These are phyloP conservation scores for Drosophila siamana DNA, from an alignment of 2,888 invertebrate species.

Conservation along the genomic window DNA sequence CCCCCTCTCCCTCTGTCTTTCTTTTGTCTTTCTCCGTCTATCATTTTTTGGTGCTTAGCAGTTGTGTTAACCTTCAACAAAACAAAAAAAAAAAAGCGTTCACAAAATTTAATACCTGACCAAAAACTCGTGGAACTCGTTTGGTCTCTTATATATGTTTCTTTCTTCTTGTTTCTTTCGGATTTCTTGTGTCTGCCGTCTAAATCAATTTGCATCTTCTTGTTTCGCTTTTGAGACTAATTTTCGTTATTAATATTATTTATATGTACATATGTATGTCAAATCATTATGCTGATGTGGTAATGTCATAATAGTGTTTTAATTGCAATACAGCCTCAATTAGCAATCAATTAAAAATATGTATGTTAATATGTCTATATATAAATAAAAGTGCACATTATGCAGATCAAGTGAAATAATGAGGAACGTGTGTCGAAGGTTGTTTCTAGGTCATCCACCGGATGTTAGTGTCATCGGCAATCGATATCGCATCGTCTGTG, in stretches of 20 bases:
- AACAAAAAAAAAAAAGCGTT: constrained; percentile 25
- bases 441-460: constrained; percentile 71
- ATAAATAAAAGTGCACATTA: not conserved
- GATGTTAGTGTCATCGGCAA: constrained; percentile 54
- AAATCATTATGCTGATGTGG: too few species aligned
- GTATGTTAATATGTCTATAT: too few species aligned
- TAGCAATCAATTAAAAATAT: constrained; percentile 29
- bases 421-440: too few species aligned
- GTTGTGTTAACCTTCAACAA: constrained; percentile 69
- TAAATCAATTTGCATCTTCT: constrained; percentile 66
- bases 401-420: too few species aligned
- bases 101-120: constrained; percentile 52
- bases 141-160: constrained; percentile 42
- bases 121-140: constrained; percentile 74
- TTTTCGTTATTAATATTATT: constrained; percentile 16
- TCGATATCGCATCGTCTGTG: constrained; percentile 25
- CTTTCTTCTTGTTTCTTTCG: constrained; percentile 17
- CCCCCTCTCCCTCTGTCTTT: constrained; percentile 14
- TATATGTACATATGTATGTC: constrained; percentile 6
- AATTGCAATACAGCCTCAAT: constrained; percentile 49
- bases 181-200: constrained; percentile 32
- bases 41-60: constrained; percentile 10
- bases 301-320: constrained; percentile 59
- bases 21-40: constrained; percentile 18
- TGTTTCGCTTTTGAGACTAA: constrained; percentile 39